Evolutionary conservation across 2,797 vertebrate genomes (phyloP), one percentile per base, ranked within the genome.

Genomic region (Psittacula derbiana): DNA sequence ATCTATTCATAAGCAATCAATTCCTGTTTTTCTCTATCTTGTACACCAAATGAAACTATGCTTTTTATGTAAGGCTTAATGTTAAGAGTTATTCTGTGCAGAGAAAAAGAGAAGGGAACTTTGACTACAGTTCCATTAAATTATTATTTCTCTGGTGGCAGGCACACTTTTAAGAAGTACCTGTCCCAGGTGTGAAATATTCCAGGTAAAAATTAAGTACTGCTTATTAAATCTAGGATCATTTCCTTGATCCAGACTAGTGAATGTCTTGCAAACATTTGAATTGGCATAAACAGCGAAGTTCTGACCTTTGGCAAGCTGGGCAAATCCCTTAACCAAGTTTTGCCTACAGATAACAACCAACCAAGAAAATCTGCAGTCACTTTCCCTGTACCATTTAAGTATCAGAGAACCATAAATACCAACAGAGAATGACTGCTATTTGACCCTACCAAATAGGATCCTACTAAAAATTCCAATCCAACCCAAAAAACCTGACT

Each of bases 11-110:
- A 53, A 79, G 8, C 33, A 67, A 83, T 18, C 7, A 25, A 78
- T 23, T 41, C 28, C 50, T 40, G 4, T 1, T 87, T 53, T 83
- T 72, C 55, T 85, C 50, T 24, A 10, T 30, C 61, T 38, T 62
- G 16, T 16, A 58, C 0, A 0, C 13, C 43, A 73, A 91, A 75
- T 50, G 58, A 47, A 40, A 69, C 38, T 9, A 62, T 1, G 10
- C 14, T 40, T 65, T 65, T 72, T 62, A 50, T 24, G 6, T 65
- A 84, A 66, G 14, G 30, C 17, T 79, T 60, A 79, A 79, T 36
- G 28, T 81, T 86, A 88, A 88, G 43, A 62, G 52, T 24, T 88
- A 23, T 46, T 46, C 57, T 0, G 6, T 76, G n/a, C 44, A 64
- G 17, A 64, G 44, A 49, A 69, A 72, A 76, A 73, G 18, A 67